These are phyloP conservation scores for Melipona quadrifasciata DNA, from an alignment of 1,140 invertebrate genomes.

Conservation along the genomic window DNA sequence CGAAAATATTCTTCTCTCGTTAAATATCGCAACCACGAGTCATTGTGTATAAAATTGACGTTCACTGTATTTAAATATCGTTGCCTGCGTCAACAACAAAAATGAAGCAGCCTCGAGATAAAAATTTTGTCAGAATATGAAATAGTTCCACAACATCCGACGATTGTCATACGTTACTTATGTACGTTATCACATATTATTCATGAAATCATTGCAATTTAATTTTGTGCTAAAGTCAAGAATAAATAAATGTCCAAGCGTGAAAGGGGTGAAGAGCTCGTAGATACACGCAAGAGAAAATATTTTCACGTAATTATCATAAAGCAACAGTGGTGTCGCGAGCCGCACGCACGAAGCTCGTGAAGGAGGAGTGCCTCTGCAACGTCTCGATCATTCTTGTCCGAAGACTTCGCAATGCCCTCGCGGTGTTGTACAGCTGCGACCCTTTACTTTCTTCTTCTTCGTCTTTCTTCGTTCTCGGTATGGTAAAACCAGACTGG, in stretches of 20 bases:
- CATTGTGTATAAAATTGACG: no score
- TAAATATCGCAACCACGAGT: background rate
- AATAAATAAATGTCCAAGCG: background rate
- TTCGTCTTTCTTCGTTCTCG: constrained; percentile 17
- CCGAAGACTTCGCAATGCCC: background rate
- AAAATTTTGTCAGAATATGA: no score
- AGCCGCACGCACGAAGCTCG: background rate
- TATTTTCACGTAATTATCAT: background rate
- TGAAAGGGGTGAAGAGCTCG: background rate
- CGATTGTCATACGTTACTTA: no score
- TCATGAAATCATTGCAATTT: no score
- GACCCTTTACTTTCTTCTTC: constrained; percentile 40
- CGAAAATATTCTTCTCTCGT: background rate
- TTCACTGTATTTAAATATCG: no score
- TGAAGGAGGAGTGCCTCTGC: background rate
- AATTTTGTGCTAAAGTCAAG: no score
- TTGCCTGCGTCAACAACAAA: no score
- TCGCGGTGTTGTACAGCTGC: constrained; percentile 3
- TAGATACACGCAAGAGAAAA: background rate
- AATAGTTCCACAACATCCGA: no score
- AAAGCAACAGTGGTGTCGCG: background rate
- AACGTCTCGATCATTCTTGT: constrained; percentile 11
- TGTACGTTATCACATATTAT: no score
- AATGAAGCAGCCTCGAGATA: no score
- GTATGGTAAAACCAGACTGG: constrained; percentile 38